Evolutionary conservation across 1,140 invertebrate genomes (phyloP).

Genomic region (Papilio polyxenes): DNA sequence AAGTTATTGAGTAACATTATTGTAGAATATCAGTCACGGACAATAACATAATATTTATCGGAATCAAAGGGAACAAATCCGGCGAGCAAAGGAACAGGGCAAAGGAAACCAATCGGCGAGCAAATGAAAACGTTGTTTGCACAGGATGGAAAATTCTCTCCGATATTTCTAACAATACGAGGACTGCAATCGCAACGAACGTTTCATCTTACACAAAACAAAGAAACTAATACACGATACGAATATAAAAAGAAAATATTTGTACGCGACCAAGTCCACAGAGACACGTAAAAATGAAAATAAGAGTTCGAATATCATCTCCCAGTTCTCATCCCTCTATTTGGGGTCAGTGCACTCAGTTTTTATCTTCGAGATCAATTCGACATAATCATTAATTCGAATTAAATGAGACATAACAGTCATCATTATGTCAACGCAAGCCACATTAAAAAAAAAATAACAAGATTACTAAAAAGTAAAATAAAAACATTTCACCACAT

Average conservation of each 20-base stretch:
- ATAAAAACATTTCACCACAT: too few relatives aligned
- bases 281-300: background rate
- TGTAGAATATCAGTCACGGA: constrained; percentile 13
- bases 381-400: too few relatives aligned
- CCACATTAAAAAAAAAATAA: too few relatives aligned
- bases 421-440: too few relatives aligned
- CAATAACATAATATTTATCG: constrained; percentile 19
- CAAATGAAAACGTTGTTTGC: constrained; percentile 39
- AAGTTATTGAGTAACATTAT: background rate
- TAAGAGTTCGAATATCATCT: background rate
- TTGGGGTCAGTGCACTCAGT: too few relatives aligned
- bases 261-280: background rate
- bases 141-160: constrained; percentile 36
- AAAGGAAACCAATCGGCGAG: constrained; percentile 34
- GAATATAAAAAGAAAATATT: constrained; percentile 31
- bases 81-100: constrained; percentile 22
- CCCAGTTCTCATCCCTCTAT: too few relatives aligned
- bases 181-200: constrained; percentile 20
- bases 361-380: too few relatives aligned
- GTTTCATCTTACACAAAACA: constrained; percentile 31
- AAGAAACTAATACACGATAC: constrained; percentile 17
- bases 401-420: too few relatives aligned
- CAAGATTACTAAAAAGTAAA: too few relatives aligned
- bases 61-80: constrained; percentile 28
- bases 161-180: constrained; percentile 36